Base-by-base conservation (phyloP, 2,888 invertebrate genomes). In the Acronicta psi region DNA sequence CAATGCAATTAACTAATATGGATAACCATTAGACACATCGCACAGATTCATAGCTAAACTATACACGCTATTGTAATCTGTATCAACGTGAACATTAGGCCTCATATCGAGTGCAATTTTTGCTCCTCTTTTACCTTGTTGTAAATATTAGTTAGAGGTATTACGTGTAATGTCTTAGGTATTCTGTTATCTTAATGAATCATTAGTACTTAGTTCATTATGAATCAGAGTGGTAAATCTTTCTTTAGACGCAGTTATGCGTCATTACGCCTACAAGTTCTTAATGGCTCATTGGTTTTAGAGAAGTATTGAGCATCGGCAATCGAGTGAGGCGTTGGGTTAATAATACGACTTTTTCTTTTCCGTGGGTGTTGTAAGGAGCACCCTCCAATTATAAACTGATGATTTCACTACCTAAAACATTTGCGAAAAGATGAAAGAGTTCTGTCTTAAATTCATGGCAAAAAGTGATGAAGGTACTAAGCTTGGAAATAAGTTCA, bases 141-240 rank as follows among this genome's bases (percentile, higher is more conserved):
- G 41, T 31, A 44, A 2, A 44, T 49, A 43, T 18, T 41, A 37
- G 29, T 44, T 41, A 11, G n/a, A n/a, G n/a, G n/a, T 16, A 31
- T 20, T 16, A 63, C 31, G 50, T 58, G 43, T 31, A 31, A 42
- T 41, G 17, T 63, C 49, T 59, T n/a, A 47, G 42, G 42, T 53
- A 55, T 61, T 53, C 37, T 63, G 56, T 72, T 67, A 77, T 71
- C 67, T 18, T 42, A 47, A 53, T 77, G 77, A 76, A 57, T 76
- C 76, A 77, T 40, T 53, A 31, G 31, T 25, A 16, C 38, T 16
- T 50, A 41, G 14, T 42, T 69, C 41, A 45, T 42, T n/a, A 43
- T 69, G 58, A 77, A 57, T 57, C 64, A 62, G 59, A 45, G 45
- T 46, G 53, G 37, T 50, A 60, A 69, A 57, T 63, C 50, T 62